A percentile compares a stretch with the other conserved stretches of the same genome.
phyloP scores from a whole-genome alignment of 1,140 invertebrate genomes.

The Bombyx mori region ASM3026992v2 NC_085130.1:12419001-12419500 shows the following conservation, averaged over 20 bases:
- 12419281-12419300: constrained; percentile 37
- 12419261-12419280: constrained; percentile 47
- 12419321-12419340: constrained; percentile 57
- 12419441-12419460: constrained; percentile 51
- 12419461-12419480: constrained; percentile 29
- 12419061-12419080: constrained; percentile 39
- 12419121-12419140: constrained; percentile 43
- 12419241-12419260: constrained; percentile 49
- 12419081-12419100: constrained; percentile 55
- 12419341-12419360: constrained; percentile 41
- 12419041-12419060: constrained; percentile 35
- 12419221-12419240: constrained; percentile 41
- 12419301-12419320: constrained; percentile 55
- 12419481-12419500: constrained; percentile 24
- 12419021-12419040: constrained; percentile 30
- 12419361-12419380: constrained; percentile 64
- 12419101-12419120: constrained; percentile 67
- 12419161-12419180: constrained; percentile 34
- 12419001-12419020: constrained; percentile 40
- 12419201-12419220: constrained; percentile 35
- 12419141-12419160: constrained; percentile 48
- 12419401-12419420: constrained; percentile 40
- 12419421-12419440: constrained; percentile 57
- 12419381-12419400: constrained; percentile 42
- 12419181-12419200: constrained; percentile 48